Base-by-base conservation (phyloP, 1,140 invertebrate genomes). In the Drosophila kikkawai region DNA sequence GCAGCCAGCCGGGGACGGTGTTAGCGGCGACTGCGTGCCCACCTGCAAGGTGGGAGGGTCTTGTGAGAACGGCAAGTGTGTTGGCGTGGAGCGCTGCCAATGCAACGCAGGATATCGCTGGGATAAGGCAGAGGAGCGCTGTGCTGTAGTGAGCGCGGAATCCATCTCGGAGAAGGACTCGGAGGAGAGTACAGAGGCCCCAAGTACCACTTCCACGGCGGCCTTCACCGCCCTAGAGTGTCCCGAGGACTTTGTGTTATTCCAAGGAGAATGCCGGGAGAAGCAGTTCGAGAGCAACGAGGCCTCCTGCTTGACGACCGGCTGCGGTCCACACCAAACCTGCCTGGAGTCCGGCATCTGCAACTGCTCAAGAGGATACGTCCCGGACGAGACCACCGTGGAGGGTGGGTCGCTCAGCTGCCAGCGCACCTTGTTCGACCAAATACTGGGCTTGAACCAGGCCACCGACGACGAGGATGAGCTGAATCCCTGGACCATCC, bases 211-310 rank as follows among this genome's bases (percentile, higher is more conserved):
- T 17, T 50, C 55, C 3, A 71, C 53, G 13, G 44, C 32, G 1
- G 64, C 64, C 9, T 42, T 44, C 45, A 32, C 34, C 9, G 65
- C 67, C 17, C 34, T 26, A 13, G 57, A 64, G 7, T 91, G 87
- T 7, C 37, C 34, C 9, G 57, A 56, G 8, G 75, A 76, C 13
- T 91, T 56, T 12, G 66, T 91, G 1, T 44, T 82, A 6, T 91
- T 91, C 66, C 74, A 42, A 1, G 80, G 87, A 9, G 70, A 81
- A 8, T 91, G 88, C 7, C 80, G 84, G 8, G 71, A 79, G 19
- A 79, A 79, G 34, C 44, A 80, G 47, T 88, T 88, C 26, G 75
- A 81, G 48, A 90, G 84, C 80, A 84, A 84, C 26, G 85, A 90
- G 32, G 29, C 17, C 0, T 69, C 80, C 42, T 88, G 84, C 22